Percentiles rank a stretch among this genome's conserved stretches.
phyloP scores from a whole-genome alignment of 2,797 vertebrate species.

The Melanotaenia boesemani region DNA sequence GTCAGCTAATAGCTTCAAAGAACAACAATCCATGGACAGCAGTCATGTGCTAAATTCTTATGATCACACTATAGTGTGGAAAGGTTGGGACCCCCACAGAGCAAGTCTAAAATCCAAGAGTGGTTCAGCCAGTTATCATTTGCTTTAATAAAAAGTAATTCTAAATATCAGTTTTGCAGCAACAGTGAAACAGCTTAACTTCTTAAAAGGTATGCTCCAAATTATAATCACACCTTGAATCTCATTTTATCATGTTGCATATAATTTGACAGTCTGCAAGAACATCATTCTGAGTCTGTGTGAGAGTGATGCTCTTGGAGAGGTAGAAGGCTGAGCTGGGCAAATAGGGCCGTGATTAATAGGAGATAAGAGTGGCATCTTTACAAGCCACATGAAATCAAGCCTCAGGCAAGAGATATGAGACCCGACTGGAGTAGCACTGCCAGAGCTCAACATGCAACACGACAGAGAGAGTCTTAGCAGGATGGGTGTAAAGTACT shows the following conservation, averaged over 20 bases:
- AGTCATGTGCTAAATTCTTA: constrained; percentile 72
- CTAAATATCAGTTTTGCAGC: neutral
- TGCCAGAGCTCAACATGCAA: constrained; percentile 56
- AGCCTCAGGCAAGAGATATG: constrained; percentile 59
- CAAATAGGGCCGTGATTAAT: constrained; percentile 68
- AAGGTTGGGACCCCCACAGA: constrained; percentile 53
- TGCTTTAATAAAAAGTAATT: neutral
- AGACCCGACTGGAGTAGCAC: constrained; percentile 45
- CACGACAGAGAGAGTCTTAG: constrained; percentile 68
- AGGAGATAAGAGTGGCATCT: constrained; percentile 63
- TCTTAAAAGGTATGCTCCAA: neutral
- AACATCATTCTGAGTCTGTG: constrained; percentile 63
- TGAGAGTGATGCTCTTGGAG: constrained; percentile 20
- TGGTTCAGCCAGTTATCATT: constrained; percentile 5
- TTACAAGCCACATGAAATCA: constrained; percentile 64
- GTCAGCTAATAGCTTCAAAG: constrained; percentile 80
- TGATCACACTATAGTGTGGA: constrained; percentile 39
- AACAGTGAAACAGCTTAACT: constrained; percentile 8
- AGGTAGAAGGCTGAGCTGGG: constrained; percentile 49
- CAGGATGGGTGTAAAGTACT: constrained; percentile 65
- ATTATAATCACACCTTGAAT: constrained; percentile 3
- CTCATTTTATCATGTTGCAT: constrained; percentile 37
- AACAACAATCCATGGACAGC: constrained; percentile 69
- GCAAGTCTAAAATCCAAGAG: constrained; percentile 37
- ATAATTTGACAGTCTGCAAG: constrained; percentile 74